Conservation (phyloP, 2,113 vertebrate genomes). For the Cryptomyrus ogoouensis region DNA sequence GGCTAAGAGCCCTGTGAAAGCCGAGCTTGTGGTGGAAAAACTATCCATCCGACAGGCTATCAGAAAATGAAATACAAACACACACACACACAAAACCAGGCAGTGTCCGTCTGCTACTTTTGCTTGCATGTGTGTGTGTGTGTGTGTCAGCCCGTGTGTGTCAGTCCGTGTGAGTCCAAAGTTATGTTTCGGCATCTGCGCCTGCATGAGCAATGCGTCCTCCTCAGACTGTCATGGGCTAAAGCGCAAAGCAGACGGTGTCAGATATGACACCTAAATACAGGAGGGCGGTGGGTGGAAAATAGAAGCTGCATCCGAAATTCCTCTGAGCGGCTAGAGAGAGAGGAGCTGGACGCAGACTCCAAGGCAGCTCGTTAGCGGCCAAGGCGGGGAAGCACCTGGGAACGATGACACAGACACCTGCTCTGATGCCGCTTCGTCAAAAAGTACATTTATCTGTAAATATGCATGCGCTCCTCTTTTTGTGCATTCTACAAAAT, state of each 20-base stretch:
- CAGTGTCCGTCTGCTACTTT: not conserved
- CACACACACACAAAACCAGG: not conserved
- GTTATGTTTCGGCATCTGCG: not conserved
- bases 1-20: not conserved
- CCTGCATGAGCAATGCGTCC: not conserved
- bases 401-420: not conserved
- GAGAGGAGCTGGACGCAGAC: not conserved
- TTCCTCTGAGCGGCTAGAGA: not conserved
- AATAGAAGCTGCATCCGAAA: conserved; percentile 5
- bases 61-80: not conserved
- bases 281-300: not conserved
- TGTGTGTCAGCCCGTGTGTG: not conserved
- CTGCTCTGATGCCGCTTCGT: not conserved
- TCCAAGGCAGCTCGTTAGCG: not conserved
- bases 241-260: not conserved
- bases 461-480: not conserved
- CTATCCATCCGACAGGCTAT: not conserved
- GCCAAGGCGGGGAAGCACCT: not conserved
- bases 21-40: not conserved
- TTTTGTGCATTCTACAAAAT: not conserved
- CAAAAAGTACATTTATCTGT: not conserved
- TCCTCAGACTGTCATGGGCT: not conserved
- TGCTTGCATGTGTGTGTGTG: not conserved
- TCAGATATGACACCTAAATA: conserved; percentile 15
- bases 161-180: not conserved